Evolutionary conservation across 2,888 invertebrate genomes (phyloP).

Genomic region (Papilio elwesi): DNA sequence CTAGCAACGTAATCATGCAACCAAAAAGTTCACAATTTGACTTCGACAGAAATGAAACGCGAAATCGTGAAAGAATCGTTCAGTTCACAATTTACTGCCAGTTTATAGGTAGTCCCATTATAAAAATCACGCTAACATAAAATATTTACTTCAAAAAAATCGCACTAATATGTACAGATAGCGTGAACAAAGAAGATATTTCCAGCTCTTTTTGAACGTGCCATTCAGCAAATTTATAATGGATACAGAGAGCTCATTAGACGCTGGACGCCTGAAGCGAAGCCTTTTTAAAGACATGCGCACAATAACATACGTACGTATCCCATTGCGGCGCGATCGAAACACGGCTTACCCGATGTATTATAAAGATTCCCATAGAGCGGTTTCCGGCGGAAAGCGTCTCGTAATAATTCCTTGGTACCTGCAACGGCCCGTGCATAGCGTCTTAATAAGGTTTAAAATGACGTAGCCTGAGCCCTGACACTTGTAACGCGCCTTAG

Average conservation of each 20-base stretch:
- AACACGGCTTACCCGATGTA: conserved; percentile 37
- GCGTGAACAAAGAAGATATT: not conserved
- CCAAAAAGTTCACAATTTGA: too few species aligned
- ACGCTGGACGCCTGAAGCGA: conserved; percentile 18
- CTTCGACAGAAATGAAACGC: too few species aligned
- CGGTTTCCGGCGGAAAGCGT: conserved; percentile 72
- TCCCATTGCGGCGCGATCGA: conserved; percentile 31
- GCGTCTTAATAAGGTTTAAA: conserved; percentile 69
- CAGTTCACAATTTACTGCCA: too few species aligned
- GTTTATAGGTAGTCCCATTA: too few species aligned
- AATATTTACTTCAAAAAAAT: too few species aligned
- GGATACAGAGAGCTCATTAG: conserved; percentile 29
- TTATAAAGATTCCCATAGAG: conserved; percentile 58
- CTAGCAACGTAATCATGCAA: too few species aligned
- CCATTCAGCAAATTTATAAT: conserved; percentile 27
- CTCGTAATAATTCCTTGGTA: conserved; percentile 62
- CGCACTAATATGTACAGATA: not conserved
- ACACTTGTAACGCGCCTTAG: conserved; percentile 49
- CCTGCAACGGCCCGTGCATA: conserved; percentile 66
- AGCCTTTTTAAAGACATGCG: conserved; percentile 15
- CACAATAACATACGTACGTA: conserved; percentile 43
- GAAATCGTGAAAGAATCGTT: too few species aligned
- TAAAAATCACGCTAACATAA: too few species aligned
- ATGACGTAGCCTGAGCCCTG: conserved; percentile 52
- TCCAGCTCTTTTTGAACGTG: not conserved